Evolutionary conservation across 2,113 vertebrate genomes (phyloP).

Genomic region (Arothron firmamentum): DNA sequence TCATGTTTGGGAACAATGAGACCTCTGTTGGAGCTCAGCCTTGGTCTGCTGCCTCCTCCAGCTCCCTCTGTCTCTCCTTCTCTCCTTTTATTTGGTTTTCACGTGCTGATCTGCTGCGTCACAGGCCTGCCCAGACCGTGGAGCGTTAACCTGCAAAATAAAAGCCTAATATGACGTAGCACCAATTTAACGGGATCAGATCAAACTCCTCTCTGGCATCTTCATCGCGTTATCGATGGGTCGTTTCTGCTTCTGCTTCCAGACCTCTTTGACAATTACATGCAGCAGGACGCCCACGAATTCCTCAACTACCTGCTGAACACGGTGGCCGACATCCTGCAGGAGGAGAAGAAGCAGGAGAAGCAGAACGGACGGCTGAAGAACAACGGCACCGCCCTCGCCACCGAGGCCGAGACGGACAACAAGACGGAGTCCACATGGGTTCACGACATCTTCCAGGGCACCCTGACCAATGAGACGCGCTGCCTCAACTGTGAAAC

Average conservation of each 20-base stretch:
- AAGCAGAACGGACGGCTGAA: slow-evolving; percentile 93
- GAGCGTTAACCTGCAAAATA: not conserved
- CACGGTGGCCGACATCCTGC: slow-evolving; percentile 96
- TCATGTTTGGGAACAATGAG: slow-evolving; percentile 67
- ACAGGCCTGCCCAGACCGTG: not conserved
- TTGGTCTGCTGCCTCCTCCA: slow-evolving; percentile 45
- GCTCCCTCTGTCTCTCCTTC: not conserved
- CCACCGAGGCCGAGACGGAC: slow-evolving; percentile 79
- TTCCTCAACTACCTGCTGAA: slow-evolving; percentile 98
- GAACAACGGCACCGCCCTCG: slow-evolving; percentile 85
- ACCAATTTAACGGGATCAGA: no score
- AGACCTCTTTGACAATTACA: slow-evolving; percentile 99
- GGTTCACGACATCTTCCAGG: slow-evolving; percentile 99
- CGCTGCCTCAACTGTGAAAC: slow-evolving; percentile 99
- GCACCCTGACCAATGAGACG: slow-evolving; percentile 97
- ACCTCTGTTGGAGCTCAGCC: slow-evolving; percentile 59
- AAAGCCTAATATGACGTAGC: no score
- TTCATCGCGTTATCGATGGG: not conserved
- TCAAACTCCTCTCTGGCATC: not conserved
- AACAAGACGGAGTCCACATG: slow-evolving; percentile 90
- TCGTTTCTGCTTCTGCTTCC: slow-evolving; percentile 27
- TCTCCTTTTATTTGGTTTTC: slow-evolving; percentile 14
- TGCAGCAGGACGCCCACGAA: slow-evolving; percentile 97
- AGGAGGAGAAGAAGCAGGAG: slow-evolving; percentile 97
- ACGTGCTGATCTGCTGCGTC: slow-evolving; percentile 7